Evolutionary conservation across 2,888 invertebrate species (phyloP), one percentile per base, ranked within the genome.

Genomic region (Penaeus monodon): DNA sequence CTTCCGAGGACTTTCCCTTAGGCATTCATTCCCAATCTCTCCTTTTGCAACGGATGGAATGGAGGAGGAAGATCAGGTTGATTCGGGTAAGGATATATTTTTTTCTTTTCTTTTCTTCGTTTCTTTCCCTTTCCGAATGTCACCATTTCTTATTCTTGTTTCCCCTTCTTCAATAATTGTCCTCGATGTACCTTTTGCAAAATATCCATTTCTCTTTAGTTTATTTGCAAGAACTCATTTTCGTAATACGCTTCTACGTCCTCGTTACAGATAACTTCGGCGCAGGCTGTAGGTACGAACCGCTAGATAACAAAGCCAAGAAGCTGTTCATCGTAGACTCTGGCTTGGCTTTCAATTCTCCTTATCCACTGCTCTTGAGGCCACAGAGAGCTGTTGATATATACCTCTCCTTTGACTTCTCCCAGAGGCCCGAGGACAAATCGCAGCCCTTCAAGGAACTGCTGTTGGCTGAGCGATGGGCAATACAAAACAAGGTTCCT

Each of bases 311-410:
- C 29, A 91, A 91, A 57, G 91, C 92, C 27, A 93, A 93, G 90
- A 92, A 92, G 82, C 90, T 93, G 74, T 93, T 92, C 91, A 91
- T 93, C 90, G 93, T 93, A 6, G 93, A 93, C 90, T 92, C 92
- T 63, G 93, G 93, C 0, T 91, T 93, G 79, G 92, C 93, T 14
- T 93, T 93, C 91, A 93, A 93, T 91, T 92, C 93, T 8, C 93
- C 93, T 1, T 93, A 91, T 91, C 93, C 93, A 0, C 91, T 93
- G 8, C 91, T 93, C 14, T 91, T 93, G 44, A 90, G 93, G 73
- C 93, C 93, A 3, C 93, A 93, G 91, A 90, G 93, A 81, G 92
- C 91, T n/a, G 92, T 93, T 17, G 92, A 93, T 88, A 90, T 93
- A 77, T 92, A 92, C 84, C 89, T 93, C 68, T 92, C 92, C 3